phyloP scores from a whole-genome alignment of 2,888 invertebrate genomes.

The Scaptomyza polygonia region DNA sequence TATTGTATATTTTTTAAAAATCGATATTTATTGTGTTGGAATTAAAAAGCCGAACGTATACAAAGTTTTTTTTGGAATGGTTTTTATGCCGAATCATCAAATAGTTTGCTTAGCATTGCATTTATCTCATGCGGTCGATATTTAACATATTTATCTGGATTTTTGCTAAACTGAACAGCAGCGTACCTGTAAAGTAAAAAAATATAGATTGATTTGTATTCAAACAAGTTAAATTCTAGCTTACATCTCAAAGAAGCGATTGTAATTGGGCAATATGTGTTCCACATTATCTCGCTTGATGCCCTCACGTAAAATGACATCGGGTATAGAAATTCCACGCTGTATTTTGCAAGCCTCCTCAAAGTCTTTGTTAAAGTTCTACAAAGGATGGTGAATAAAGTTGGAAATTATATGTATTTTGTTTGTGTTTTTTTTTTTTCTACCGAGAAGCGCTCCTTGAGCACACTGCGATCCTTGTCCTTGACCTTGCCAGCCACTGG shows the following conservation, averaged over 20 bases:
- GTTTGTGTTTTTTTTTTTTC: too few relatives aligned
- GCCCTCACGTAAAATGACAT: constrained; percentile 93
- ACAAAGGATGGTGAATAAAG: constrained; percentile 9
- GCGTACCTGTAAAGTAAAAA: constrained; percentile 86
- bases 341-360: constrained; percentile 94
- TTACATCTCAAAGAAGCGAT: constrained; percentile 90
- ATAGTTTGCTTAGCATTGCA: constrained; percentile 93
- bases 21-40: constrained; percentile 77
- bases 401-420: background rate
- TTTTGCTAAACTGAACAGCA: constrained; percentile 93
- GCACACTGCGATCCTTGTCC: constrained; percentile 92
- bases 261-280: constrained; percentile 93
- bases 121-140: constrained; percentile 94
- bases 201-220: background rate
- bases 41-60: constrained; percentile 68
- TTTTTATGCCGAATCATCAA: constrained; percentile 88
- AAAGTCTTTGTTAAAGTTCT: constrained; percentile 98
- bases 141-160: constrained; percentile 96
- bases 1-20: constrained; percentile 69
- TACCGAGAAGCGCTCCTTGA: constrained; percentile 94
- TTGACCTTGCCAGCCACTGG: constrained; percentile 89
- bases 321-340: constrained; percentile 96
- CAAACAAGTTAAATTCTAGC: constrained; percentile 45
- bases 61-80: constrained; percentile 29
- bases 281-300: constrained; percentile 96